A percentile compares a stretch with the other conserved stretches of the same genome.
Evolutionary conservation across 2,113 vertebrate genomes (phyloP).

Genomic region (Melanostigma gelatinosum): DNA sequence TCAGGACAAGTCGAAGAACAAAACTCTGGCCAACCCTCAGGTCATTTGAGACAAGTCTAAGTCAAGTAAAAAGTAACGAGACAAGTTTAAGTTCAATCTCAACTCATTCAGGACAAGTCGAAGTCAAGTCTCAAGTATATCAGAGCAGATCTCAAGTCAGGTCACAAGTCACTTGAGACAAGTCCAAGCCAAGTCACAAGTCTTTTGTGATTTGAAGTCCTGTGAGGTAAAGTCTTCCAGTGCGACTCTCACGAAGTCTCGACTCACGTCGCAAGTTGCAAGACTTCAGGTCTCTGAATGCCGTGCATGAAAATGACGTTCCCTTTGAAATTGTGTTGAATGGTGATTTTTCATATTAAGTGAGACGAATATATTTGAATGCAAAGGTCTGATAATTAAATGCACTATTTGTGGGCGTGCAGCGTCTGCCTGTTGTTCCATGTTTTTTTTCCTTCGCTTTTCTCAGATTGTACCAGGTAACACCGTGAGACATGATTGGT

Average conservation of each 20-base stretch:
- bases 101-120: too few relatives aligned
- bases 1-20: not conserved
- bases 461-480: not conserved
- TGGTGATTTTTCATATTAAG: not conserved
- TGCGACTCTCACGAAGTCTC: not conserved
- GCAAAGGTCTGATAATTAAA: constrained; percentile 5
- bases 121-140: not conserved
- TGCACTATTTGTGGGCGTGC: not conserved
- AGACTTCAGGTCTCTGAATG: not conserved
- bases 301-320: not conserved
- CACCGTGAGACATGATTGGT: not conserved
- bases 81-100: not conserved
- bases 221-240: not conserved
- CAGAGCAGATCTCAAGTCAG: not conserved
- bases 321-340: not conserved
- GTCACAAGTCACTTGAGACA: not conserved
- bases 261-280: not conserved
- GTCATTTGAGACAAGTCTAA: not conserved
- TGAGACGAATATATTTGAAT: not conserved
- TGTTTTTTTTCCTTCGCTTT: not conserved
- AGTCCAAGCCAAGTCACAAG: not conserved
- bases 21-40: not conserved
- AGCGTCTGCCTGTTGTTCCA: not conserved
- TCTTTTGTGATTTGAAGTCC: not conserved
- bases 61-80: not conserved